phyloP scores from a whole-genome alignment of 2,113 vertebrate genomes.

The Sphaerodactylus townsendi region DNA sequence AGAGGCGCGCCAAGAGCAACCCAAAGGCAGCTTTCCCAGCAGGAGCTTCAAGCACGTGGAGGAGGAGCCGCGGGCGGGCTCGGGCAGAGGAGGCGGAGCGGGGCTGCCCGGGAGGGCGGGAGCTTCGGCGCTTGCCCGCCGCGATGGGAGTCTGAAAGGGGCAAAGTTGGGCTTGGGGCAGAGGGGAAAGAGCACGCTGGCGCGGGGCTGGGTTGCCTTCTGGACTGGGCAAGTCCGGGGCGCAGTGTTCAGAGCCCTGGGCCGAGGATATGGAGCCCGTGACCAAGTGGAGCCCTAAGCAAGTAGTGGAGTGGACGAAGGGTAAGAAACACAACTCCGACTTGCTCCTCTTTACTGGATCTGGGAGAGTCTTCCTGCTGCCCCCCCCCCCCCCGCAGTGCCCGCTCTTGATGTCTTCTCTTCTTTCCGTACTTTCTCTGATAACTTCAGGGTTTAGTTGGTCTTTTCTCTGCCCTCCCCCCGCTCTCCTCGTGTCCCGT shows the following conservation, averaged over 20 bases:
- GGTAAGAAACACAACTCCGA: conserved; percentile 57
- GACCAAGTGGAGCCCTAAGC: conserved; percentile 77
- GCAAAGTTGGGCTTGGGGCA: background rate
- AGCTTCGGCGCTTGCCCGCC: background rate
- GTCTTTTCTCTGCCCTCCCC: too few species aligned
- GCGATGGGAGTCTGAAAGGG: background rate
- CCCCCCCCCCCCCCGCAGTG: background rate
- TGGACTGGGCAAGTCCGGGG: background rate
- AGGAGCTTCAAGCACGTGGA: conserved; percentile 16
- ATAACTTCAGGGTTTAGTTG: background rate
- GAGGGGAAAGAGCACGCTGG: background rate
- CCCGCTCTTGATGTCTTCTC: background rate
- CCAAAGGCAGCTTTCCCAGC: background rate
- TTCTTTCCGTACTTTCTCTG: background rate
- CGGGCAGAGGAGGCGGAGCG: background rate
- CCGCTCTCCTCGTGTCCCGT: background rate
- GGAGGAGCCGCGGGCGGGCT: conserved; percentile 20
- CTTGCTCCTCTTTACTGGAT: background rate
- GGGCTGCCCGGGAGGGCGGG: background rate
- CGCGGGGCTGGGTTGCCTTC: background rate
- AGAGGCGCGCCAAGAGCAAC: conserved; percentile 15
- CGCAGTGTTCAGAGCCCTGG: background rate
- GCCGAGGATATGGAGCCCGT: conserved; percentile 74
- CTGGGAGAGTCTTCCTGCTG: too few species aligned
- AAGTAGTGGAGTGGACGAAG: conserved; percentile 80